Percentiles rank a stretch among this genome's conserved stretches.
These are phyloP conservation scores for Apamea anceps DNA, from an alignment of 2,888 invertebrate genomes.

Conservation along the genomic window DNA sequence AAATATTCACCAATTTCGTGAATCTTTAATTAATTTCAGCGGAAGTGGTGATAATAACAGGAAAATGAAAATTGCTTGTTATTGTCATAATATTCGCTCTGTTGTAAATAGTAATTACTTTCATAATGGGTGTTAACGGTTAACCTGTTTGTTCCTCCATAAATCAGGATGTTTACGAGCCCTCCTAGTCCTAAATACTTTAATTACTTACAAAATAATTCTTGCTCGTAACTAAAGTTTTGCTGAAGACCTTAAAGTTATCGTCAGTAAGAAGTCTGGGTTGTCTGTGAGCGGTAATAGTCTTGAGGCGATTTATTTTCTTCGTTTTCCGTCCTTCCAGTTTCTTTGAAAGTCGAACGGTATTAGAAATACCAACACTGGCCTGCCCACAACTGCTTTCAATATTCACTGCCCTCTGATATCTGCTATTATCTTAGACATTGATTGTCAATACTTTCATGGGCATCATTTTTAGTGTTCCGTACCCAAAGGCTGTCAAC, in stretches of 20 bases:
- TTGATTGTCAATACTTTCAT: slow-evolving; percentile 8
- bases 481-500: background rate
- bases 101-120: slow-evolving; percentile 58
- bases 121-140: slow-evolving; percentile 53
- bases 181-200: slow-evolving; percentile 26
- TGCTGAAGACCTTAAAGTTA: slow-evolving; percentile 7
- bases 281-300: slow-evolving; percentile 18
- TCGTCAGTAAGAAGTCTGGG: slow-evolving; percentile 13
- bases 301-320: slow-evolving; percentile 21
- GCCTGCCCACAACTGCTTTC: slow-evolving; percentile 5
- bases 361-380: slow-evolving; percentile 7
- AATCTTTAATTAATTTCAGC: slow-evolving; percentile 45
- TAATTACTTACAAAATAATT: slow-evolving; percentile 27
- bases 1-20: slow-evolving; percentile 37
- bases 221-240: slow-evolving; percentile 17
- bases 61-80: slow-evolving; percentile 51
- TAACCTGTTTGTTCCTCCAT: slow-evolving; percentile 44
- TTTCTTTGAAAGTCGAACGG: slow-evolving; percentile 24
- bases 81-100: slow-evolving; percentile 46
- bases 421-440: slow-evolving; percentile 17
- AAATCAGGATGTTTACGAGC: slow-evolving; percentile 44
- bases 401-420: slow-evolving; percentile 19
- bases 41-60: slow-evolving; percentile 47
- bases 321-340: background rate
- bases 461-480: background rate